Evolutionary conservation across 1,140 invertebrate species (phyloP), one percentile per base, ranked within the genome.

Genomic region (Caerostris extrusa): DNA sequence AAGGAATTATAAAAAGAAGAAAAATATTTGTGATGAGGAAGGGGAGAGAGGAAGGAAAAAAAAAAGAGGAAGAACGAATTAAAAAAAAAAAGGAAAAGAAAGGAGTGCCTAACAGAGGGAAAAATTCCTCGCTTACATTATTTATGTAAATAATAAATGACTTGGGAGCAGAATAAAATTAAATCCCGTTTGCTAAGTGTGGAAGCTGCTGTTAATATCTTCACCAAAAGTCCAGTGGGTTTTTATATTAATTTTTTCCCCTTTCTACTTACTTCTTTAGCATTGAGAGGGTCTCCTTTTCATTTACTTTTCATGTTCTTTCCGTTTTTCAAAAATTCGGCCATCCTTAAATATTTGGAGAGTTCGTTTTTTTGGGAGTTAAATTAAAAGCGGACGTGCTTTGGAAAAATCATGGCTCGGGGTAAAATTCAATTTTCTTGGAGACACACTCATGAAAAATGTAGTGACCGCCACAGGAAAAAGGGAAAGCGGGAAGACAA

Each of bases 331-430:
- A 60, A 91, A 61, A 82, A 85, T 85, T 92, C 71, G 50, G 81
- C 56, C 60, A 57, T 85, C 90, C 77, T 92, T 92, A 92, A 92
- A 92, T 92, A 85, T 92, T 92, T 64, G 77, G 60, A 92, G 77
- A 55, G 69, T 56, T 57, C 57, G 17, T 91, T 91, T 91, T 91
- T 82, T 50, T 56, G 77, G 69, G 57, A 77, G 61, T 93, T 93
- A 93, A 93, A 93, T 93, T 93, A 93, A 93, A 93, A 93, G 61
- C 91, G 91, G 82, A 93, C 91, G 91, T 93, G 82, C 91, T 77
- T 56, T 71, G 82, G 61, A 87, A 93, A 92, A 93, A 93, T 93
- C 91, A 93, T 86, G 71, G 83, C 67, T 91, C 34, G 3, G 83
- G 17, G 67, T 64, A 64, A 57, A 93, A 93, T 93, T 93, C 91